A percentile compares a stretch with the other conserved stretches of the same genome.
Evolutionary conservation across 2,113 vertebrate species (phyloP).

Genomic region (Orcinus orca): DNA sequence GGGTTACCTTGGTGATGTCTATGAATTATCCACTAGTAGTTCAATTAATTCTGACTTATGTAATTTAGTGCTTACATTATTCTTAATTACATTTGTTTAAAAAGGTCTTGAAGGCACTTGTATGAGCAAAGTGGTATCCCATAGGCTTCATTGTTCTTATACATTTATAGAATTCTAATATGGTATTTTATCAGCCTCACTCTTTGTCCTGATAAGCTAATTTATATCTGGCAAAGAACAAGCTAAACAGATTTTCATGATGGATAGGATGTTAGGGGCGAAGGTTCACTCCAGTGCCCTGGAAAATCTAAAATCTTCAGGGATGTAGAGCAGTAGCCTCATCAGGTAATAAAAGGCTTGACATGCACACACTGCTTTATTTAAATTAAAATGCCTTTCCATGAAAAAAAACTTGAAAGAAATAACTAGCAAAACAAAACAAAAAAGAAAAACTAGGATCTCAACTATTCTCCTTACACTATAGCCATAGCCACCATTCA

Average conservation of each 20-base stretch:
- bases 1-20: conserved; percentile 6
- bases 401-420: no score
- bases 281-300: not conserved
- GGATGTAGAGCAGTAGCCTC: not conserved
- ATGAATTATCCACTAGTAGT: conserved; percentile 27
- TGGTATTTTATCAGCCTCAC: not conserved
- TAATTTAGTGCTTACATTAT: conserved; percentile 49
- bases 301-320: not conserved
- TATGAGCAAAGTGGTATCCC: conserved; percentile 6
- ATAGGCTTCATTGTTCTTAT: not conserved
- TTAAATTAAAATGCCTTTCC: no score
- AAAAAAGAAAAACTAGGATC: not conserved
- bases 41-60: conserved; percentile 33
- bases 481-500: not conserved
- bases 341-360: not conserved
- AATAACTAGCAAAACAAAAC: no score
- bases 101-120: conserved; percentile 47
- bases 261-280: not conserved
- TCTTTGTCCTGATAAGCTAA: not conserved
- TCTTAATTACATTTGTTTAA: conserved; percentile 56
- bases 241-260: not conserved
- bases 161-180: conserved; percentile 16
- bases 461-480: not conserved
- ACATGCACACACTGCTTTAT: no score
- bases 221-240: not conserved